Evolutionary conservation across 2,797 vertebrate genomes (phyloP), one percentile per base, ranked within the genome.

Genomic region (Heteromormyrus szaboi): DNA sequence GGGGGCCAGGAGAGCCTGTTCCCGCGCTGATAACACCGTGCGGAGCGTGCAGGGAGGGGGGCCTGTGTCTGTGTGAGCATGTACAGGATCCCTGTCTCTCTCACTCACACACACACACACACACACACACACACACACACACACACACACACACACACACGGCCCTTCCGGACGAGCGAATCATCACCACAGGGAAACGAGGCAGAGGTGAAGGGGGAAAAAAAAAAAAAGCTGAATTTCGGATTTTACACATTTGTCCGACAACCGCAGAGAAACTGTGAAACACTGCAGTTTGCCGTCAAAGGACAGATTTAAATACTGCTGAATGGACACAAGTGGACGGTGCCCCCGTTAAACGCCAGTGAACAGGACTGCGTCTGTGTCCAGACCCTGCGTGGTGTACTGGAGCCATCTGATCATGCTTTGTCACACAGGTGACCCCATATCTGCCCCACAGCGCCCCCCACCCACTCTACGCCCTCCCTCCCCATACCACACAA

Each of bases 11-110:
- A 29, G 25, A 29, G 88, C 44, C 88, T 89, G 92, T 87, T 90
- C 91, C 90, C 91, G 91, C 91, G 89, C 93, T 93, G 94, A 95
- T 94, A 94, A 95, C 93, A 72, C 90, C 59, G 89, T 86, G 91
- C 89, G 68, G 87, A 50, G 86, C 19, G 29, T 84, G 51, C 41
- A 81, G 62, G n/a, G 8, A 44, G 65, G 62, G 54, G 25, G 48
- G 54, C 0, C 48, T 19, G 85, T n/a, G 51, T 54, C 48, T 54
- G 85, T 54, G 25, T 86, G 85, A n/a, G 85, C 48, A 25, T 50
- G 51, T n/a, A 86, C 51, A 17, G 17, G 33, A 44, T 79, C 72
- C 72, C 72, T 14, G 65, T 72, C 65, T 14, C 65, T 14, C 65
- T 41, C 41, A 0, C 59, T 1, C 22, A 0, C 59, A 4, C 59